Evolutionary conservation across 1,140 invertebrate genomes (phyloP), one percentile per base, ranked within the genome.

Genomic region (Globodera ellingtonae): DNA sequence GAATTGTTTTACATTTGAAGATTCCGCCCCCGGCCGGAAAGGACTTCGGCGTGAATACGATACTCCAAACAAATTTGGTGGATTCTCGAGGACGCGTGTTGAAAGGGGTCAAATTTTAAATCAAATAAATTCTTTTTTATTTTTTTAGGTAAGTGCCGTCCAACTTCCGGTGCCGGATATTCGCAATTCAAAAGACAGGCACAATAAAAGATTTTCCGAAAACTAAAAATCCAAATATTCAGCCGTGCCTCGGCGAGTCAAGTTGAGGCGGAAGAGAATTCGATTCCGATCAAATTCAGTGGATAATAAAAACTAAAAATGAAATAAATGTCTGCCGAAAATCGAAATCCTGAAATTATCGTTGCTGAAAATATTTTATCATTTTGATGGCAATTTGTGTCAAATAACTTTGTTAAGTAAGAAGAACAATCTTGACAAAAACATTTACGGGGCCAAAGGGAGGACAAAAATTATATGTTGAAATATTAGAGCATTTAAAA

Each of bases 21-120:
- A 73, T 69, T 18, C 75, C 83, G 46, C 85, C 82, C 4, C 84
- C 84, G 15, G 56, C 69, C 13, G 76, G 78, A 44, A 82, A 82
- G 44, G 82, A 86, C 59, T 84, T 85, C 59, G 84, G 84, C 15
- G 84, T 84, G 21, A 84, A 84, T 70, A 86, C 84, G 18, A 9
- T 83, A 18, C 76, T 84, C 24, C 84, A 84, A 70, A 86, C 85
- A 35, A 84, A 84, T 76, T 80, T 84, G n/a, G 84, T 84, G n/a
- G 84, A 84, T 65, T 85, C 84, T 21, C 82, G 86, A 67, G 84
- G 84, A 10, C 84, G 84, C 21, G 76, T 85, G 10, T 78, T 86
- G 44, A 84, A 84, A 70, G 84, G 84, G 48, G 84, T 84, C 3
- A 62, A 8, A 8, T 62, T 52, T 56, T 48, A 67, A 50, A n/a